Evolutionary conservation across 1,140 invertebrate species (phyloP), one percentile per base, ranked within the genome.

Genomic region (Gonioctena quinquepunctata): DNA sequence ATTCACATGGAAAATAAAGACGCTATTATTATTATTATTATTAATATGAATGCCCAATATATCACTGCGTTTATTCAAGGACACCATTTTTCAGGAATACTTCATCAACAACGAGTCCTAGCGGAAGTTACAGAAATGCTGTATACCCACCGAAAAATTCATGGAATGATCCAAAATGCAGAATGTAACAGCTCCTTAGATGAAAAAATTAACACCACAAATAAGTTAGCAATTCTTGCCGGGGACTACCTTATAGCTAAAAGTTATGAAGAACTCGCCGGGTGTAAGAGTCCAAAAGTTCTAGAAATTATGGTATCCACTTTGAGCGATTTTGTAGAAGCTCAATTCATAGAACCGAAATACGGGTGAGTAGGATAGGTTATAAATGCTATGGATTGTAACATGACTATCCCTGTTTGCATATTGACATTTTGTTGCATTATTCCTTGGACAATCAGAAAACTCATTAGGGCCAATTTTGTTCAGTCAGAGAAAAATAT

Each of bases 121-220:
- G 96, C 96, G 0, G 95, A 98, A 86, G 92, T 98, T 11, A 94
- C 94, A 0, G 97, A 99, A 87, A 99, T 99, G 96, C 97, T 99
- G 70, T 90, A 96, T 62, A 98, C 95, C 11, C 95, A 96, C 63
- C 94, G 97, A 83, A 85, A 98, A 50, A 92, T 99, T 18, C 97
- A 99, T 83, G 96, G 96, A 84, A 92, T 92, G 76, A 33, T 83
- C 28, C 48, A 80, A 54, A 81, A 79, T 64, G 68, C 80, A 21
- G 28, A 76, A n/a, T 21, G 62, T 7, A 63, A 74, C 11, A 62
- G 85, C 84, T 86, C 89, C 70, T 81, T 85, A 21, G 82, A 88
- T 13, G 86, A 89, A 62, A 93, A 96, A 81, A 91, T 97, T 89
- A 90, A 92, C 54, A 96, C 95, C 86, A 95, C 95, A 6, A 98